Evolutionary conservation across 2,888 invertebrate genomes (phyloP).

Genomic region (Morinoia aosen): DNA sequence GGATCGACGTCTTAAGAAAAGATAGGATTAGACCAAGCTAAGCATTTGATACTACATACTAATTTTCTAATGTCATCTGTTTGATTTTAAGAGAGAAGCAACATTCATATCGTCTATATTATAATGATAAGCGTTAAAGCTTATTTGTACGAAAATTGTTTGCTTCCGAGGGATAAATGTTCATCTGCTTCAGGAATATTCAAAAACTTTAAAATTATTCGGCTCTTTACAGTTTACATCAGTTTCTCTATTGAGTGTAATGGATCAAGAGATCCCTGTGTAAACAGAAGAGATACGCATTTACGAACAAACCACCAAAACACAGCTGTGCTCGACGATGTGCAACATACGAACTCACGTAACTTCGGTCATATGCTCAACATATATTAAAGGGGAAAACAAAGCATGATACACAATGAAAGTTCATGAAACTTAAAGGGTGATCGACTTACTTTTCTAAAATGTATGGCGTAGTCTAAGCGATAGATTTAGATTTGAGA

Average conservation of each 20-base stretch:
- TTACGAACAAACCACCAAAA: constrained; percentile 52
- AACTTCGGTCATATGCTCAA: not conserved
- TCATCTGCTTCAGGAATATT: not conserved
- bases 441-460: not conserved
- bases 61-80: not conserved
- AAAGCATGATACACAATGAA: not conserved
- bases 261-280: not conserved
- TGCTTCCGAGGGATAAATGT: not conserved
- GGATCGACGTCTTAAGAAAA: not conserved
- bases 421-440: not conserved
- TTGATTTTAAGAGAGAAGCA: not conserved
- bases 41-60: not conserved
- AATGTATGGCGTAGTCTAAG: not conserved
- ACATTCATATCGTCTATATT: not conserved
- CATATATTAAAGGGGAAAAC: not conserved
- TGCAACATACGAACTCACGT: constrained; percentile 24
- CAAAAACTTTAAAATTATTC: not conserved
- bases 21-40: not conserved
- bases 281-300: not conserved
- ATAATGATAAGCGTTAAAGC: not conserved
- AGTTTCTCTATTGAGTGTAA: not conserved
- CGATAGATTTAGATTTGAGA: not conserved
- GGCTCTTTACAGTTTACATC: not conserved
- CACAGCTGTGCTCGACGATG: constrained; percentile 13
- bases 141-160: not conserved